Evolutionary conservation across 2,797 vertebrate species (phyloP).

Genomic region (Hyperoplus lanceolatus): DNA sequence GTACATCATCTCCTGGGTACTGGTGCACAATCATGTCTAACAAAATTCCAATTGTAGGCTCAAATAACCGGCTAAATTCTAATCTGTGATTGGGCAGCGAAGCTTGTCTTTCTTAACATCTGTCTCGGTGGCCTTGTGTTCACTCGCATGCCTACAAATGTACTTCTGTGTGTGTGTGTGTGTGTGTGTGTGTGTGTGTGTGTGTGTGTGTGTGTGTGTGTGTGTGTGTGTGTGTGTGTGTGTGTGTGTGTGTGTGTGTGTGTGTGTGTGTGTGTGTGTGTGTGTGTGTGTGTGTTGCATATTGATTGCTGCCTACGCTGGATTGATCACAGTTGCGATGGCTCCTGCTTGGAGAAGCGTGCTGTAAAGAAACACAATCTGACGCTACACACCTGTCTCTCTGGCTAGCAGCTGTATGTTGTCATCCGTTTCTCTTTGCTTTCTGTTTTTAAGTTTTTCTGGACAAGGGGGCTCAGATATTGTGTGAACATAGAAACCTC

Average conservation of each 20-base stretch:
- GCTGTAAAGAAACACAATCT: conserved; percentile 26
- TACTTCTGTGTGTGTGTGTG: conserved; percentile 12
- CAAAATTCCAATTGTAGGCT: conserved; percentile 35
- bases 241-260: neutral
- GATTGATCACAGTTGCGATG: conserved; percentile 43
- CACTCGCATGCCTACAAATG: neutral
- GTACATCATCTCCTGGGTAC: neutral
- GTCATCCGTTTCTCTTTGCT: neutral
- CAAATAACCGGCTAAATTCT: conserved; percentile 5
- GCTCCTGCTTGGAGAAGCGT: conserved; percentile 18
- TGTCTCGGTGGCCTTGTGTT: conserved; percentile 4
- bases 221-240: neutral
- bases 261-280: conserved; percentile 2
- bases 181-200: conserved; percentile 15
- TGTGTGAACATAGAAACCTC: neutral
- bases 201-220: conserved; percentile 17
- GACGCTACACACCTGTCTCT: conserved; percentile 40
- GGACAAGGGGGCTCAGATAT: neutral
- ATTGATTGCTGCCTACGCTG: conserved; percentile 34
- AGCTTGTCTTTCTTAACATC: conserved; percentile 26
- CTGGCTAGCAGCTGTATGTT: conserved; percentile 9
- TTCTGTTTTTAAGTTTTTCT: neutral
- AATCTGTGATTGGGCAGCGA: conserved; percentile 18
- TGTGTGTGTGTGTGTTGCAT: conserved; percentile 27
- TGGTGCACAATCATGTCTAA: conserved; percentile 20